These are phyloP conservation scores for Orthosia gracilis DNA, from an alignment of 2,888 invertebrate species.

Conservation along the genomic window DNA sequence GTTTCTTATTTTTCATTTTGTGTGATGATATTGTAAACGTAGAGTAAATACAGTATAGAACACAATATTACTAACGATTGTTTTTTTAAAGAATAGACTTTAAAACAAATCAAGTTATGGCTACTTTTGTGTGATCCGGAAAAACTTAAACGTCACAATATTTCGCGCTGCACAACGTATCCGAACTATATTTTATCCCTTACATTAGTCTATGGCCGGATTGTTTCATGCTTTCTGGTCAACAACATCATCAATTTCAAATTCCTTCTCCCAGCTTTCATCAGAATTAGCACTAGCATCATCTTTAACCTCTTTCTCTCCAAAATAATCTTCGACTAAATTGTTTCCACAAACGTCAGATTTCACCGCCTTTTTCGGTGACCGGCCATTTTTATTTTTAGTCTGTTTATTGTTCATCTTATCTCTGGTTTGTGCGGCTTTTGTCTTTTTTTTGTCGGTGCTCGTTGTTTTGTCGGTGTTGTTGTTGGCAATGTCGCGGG, in stretches of 20 bases:
- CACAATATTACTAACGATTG: neutral
- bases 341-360: constrained; percentile 87
- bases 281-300: constrained; percentile 90
- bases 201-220: constrained; percentile 70
- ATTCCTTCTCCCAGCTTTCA: constrained; percentile 92
- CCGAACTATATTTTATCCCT: constrained; percentile 57
- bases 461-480: constrained; percentile 78
- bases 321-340: constrained; percentile 90
- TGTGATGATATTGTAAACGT: neutral
- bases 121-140: constrained; percentile 31
- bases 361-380: constrained; percentile 82
- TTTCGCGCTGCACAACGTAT: constrained; percentile 61
- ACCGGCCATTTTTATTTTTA: constrained; percentile 76
- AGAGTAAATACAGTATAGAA: neutral
- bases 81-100: neutral
- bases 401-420: constrained; percentile 75
- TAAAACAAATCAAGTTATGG: constrained; percentile 15
- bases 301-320: constrained; percentile 85
- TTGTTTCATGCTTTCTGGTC: constrained; percentile 79
- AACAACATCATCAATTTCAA: constrained; percentile 88
- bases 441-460: constrained; percentile 71
- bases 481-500: constrained; percentile 82
- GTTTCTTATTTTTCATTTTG: neutral
- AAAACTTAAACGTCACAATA: constrained; percentile 36
- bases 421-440: constrained; percentile 78